phyloP scores from a whole-genome alignment of 1,140 invertebrate species.

The Acyrthosiphon pisum region DNA sequence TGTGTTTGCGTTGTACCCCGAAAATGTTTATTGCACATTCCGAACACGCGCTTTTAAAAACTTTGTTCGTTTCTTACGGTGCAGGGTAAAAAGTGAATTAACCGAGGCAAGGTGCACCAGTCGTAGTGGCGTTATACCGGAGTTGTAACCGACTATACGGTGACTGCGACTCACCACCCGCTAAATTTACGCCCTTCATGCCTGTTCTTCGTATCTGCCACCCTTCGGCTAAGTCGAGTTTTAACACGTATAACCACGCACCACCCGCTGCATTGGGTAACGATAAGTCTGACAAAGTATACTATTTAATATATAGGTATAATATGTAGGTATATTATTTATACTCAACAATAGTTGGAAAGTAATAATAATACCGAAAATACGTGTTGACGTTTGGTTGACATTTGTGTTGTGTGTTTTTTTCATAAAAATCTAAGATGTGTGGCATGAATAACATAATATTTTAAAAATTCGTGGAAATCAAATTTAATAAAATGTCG shows the following conservation, averaged over 20 bases:
- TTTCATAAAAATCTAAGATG: background rate
- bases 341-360: background rate
- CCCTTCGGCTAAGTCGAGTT: background rate
- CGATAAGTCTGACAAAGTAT: background rate
- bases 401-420: background rate
- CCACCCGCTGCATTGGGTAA: background rate
- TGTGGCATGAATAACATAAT: background rate
- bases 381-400: background rate
- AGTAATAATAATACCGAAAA: background rate
- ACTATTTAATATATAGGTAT: background rate
- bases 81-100: slow-evolving; percentile 42
- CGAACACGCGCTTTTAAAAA: slow-evolving; percentile 51
- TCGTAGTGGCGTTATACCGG: background rate
- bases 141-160: background rate
- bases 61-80: slow-evolving; percentile 40
- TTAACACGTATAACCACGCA: background rate
- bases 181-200: background rate
- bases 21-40: slow-evolving; percentile 54
- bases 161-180: background rate
- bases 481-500: background rate
- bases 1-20: background rate
- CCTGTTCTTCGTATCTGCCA: background rate
- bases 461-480: background rate
- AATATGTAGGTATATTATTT: background rate
- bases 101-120: background rate